phyloP scores from a whole-genome alignment of 1,140 invertebrate species.

The Trypoxylus dichotomus region DNA sequence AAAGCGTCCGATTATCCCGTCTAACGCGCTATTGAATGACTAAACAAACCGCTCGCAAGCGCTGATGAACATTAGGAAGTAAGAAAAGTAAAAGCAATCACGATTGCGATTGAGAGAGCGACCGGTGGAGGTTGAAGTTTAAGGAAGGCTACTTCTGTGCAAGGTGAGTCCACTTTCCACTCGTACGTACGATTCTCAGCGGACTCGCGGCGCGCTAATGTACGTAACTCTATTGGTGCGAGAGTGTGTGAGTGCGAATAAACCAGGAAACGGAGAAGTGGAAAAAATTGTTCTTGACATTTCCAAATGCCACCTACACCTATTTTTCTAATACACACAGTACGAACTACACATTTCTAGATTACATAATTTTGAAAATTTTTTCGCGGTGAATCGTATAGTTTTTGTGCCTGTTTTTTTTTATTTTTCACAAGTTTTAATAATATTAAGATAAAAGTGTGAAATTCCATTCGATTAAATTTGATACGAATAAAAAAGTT shows the following conservation, averaged over 20 bases:
- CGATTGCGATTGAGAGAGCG: neutral
- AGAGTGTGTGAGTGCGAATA: neutral
- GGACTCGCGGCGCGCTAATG: neutral
- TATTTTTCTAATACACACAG: neutral
- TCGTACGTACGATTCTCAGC: neutral
- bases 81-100: slow-evolving; percentile 17
- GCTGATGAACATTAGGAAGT: neutral
- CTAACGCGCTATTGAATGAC: no score
- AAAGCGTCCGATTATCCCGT: no score
- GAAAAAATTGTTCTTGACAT: slow-evolving; percentile 23
- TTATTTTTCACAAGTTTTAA: no score
- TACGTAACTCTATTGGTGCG: neutral
- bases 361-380: neutral
- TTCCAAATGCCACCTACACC: slow-evolving; percentile 16
- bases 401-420: neutral
- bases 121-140: slow-evolving; percentile 15
- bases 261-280: slow-evolving; percentile 11
- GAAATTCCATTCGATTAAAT: no score
- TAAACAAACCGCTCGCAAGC: neutral
- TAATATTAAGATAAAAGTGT: no score
- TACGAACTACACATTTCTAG: neutral
- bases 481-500: no score
- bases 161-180: slow-evolving; percentile 15
- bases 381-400: neutral
- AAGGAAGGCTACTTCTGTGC: slow-evolving; percentile 16